Base-by-base conservation (phyloP, 2,888 invertebrate genomes). In the Carterocephalus palaemon region DNA sequence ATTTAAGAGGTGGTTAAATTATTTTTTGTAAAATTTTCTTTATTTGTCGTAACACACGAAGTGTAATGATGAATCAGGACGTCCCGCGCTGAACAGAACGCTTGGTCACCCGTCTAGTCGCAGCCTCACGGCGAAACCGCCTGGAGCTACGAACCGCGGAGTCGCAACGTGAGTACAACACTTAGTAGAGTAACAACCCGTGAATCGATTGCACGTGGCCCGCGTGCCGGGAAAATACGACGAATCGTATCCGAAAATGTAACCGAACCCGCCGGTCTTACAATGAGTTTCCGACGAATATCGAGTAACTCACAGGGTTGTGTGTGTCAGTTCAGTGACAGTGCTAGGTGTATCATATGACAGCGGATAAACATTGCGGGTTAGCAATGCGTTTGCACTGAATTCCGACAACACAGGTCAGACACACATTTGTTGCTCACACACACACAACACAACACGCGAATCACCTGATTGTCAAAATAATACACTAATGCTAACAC, bases 101-200 rank as follows among this genome's bases (percentile, higher is more conserved):
- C n/a, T n/a, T n/a, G n/a, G n/a, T n/a, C n/a, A n/a, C n/a, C n/a
- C n/a, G n/a, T n/a, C n/a, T n/a, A n/a, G n/a, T n/a, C n/a, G n/a
- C 49, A 43, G 47, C 39, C 34, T 51, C 49, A 46, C 46, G 38
- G 48, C 45, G 52, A 54, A 52, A 46, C 62, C 55, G 65, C 67
- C 56, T 54, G 61, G 56, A 57, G 62, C 62, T 56, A 57, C 53
- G 57, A 59, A 47, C 38, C n/a, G n/a, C n/a, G n/a, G n/a, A n/a
- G n/a, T n/a, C n/a, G n/a, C n/a, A n/a, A n/a, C n/a, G n/a, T 45
- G 47, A 49, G 47, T 26, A 7, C 41, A 38, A 46, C 48, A 48
- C 46, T 54, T 56, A 83, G 82, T 82, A 72, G 66, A 70, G 60
- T 61, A 60, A 69, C 71, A 70, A 68, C 74, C 58, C 64, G 73